A percentile compares a stretch with the other conserved stretches of the same genome.
phyloP scores from a whole-genome alignment of 1,140 invertebrate species.

The Cherax destructor region DNA sequence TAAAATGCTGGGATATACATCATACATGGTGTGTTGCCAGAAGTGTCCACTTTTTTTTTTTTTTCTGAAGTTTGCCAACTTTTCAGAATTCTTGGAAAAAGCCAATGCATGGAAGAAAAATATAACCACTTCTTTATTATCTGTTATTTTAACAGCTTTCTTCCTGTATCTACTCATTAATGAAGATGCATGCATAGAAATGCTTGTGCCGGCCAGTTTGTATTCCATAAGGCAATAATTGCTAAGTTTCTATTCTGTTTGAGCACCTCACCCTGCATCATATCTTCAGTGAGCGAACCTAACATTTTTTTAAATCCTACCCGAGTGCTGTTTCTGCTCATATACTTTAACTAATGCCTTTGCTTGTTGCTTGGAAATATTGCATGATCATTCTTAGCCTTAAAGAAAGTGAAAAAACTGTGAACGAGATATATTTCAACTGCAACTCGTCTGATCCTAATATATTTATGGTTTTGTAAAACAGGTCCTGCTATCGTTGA shows the following conservation, averaged over 20 bases:
- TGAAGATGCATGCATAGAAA: too few species aligned
- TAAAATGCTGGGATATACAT: too few species aligned
- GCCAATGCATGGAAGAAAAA: too few species aligned
- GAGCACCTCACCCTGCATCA: neutral
- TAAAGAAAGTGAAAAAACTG: neutral
- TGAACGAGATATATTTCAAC: neutral
- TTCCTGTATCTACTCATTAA: too few species aligned
- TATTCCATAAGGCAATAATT: too few species aligned
- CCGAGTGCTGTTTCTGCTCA: neutral
- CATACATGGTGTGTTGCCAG: too few species aligned
- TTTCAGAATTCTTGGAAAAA: too few species aligned
- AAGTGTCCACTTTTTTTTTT: too few species aligned
- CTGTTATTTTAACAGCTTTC: too few species aligned
- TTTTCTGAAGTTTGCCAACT: too few species aligned
- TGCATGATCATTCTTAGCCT: neutral
- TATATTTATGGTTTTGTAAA: neutral
- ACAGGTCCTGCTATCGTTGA: conserved; percentile 62
- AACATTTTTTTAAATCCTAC: neutral
- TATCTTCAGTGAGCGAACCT: neutral
- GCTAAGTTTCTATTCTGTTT: neutral
- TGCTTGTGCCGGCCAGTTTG: too few species aligned
- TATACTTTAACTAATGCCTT: neutral
- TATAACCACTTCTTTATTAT: too few species aligned
- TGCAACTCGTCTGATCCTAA: neutral
- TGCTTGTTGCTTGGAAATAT: neutral